Percentiles rank a stretch among this genome's conserved stretches.
phyloP scores from a whole-genome alignment of 2,888 invertebrate genomes.

The Synanthedon formicaeformis region DNA sequence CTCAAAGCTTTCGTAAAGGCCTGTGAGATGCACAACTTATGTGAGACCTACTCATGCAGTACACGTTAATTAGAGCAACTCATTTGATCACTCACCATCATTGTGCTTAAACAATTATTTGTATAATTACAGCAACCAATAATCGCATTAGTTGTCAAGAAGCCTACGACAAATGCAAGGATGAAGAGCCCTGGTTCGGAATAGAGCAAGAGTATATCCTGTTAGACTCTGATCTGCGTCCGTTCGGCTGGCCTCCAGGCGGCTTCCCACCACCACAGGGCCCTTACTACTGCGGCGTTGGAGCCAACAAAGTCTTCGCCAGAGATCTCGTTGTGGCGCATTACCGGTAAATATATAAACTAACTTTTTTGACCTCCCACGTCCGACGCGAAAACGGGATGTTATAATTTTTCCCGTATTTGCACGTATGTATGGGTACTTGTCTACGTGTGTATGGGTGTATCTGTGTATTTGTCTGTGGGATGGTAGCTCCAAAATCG shows the following conservation, averaged over 20 bases:
- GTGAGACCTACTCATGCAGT: too few species aligned
- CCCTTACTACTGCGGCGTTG: conserved; percentile 98
- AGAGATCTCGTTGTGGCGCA: conserved; percentile 97
- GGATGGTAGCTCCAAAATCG: too few species aligned
- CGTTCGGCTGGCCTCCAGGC: conserved; percentile 94
- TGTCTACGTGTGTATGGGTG: too few species aligned
- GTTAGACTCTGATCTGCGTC: conserved; percentile 86
- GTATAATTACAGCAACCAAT: conserved; percentile 71
- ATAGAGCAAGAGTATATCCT: conserved; percentile 95
- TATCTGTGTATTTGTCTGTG: too few species aligned
- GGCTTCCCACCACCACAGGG: conserved; percentile 96
- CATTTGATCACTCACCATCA: too few species aligned
- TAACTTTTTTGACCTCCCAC: neutral
- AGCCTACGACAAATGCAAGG: conserved; percentile 78
- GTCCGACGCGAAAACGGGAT: neutral
- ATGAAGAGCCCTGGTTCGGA: conserved; percentile 89
- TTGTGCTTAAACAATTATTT: too few species aligned
- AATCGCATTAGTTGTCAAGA: conserved; percentile 79
- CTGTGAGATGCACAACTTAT: too few species aligned
- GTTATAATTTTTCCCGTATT: neutral
- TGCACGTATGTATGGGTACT: too few species aligned
- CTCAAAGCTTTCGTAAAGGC: too few species aligned
- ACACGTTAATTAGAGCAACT: too few species aligned
- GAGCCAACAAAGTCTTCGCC: conserved; percentile 94
- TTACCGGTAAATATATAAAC: conserved; percentile 69